Conservation (phyloP, 2,888 invertebrate genomes). For the Polymixis lichenea region DNA sequence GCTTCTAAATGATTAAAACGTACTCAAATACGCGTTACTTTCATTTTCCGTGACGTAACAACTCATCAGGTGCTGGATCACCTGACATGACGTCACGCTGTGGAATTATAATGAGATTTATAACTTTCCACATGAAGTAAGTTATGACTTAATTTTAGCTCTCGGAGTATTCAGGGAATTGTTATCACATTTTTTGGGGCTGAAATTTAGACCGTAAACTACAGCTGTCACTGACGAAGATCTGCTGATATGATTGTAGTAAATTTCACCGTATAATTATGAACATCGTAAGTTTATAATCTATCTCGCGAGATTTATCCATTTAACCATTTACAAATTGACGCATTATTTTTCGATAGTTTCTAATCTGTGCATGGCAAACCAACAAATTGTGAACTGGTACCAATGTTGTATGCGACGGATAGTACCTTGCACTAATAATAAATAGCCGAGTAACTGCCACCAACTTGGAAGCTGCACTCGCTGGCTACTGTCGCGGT, state of each 20-base stretch:
- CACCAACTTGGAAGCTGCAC: no score
- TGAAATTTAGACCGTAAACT: constrained; percentile 32
- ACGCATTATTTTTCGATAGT: no score
- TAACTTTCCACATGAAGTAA: constrained; percentile 55
- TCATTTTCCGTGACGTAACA: constrained; percentile 51
- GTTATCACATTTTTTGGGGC: constrained; percentile 7
- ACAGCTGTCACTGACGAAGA: constrained; percentile 19
- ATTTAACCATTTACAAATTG: no score
- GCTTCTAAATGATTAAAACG: constrained; percentile 60
- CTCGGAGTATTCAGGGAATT: constrained; percentile 23
- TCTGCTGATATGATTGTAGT: background rate
- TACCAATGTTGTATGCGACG: no score
- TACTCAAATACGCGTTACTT: constrained; percentile 45
- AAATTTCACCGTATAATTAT: no score
- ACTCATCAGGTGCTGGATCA: constrained; percentile 47
- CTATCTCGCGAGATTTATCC: no score
- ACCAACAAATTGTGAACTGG: no score
- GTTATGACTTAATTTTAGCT: constrained; percentile 27
- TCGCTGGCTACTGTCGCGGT: no score
- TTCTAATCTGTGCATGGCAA: no score
- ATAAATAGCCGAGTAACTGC: no score
- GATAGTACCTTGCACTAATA: no score
- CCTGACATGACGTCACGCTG: constrained; percentile 37
- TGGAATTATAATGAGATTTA: constrained; percentile 57
- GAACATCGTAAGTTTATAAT: no score